phyloP scores from a whole-genome alignment of 2,113 vertebrate genomes.

The Nasalis larvatus region DNA sequence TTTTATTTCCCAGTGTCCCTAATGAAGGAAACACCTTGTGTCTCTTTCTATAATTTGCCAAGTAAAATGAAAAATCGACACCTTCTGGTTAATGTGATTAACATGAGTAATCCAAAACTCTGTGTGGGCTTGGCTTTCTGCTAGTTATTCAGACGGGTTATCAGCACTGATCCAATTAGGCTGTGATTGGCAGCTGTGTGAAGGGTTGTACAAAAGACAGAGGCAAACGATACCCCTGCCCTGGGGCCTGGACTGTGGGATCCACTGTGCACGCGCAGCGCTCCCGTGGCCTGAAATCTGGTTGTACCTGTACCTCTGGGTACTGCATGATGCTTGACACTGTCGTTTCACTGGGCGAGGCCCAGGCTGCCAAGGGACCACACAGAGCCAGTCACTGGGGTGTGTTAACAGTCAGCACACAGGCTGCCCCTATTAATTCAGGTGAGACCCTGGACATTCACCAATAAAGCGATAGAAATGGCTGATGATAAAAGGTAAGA shows the following conservation, averaged over 20 bases:
- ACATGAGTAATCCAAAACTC: too few species aligned
- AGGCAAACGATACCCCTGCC: rapidly evolving
- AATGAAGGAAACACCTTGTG: neutral
- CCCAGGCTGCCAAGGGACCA: rapidly evolving
- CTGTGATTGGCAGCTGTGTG: neutral
- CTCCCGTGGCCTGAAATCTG: too few species aligned
- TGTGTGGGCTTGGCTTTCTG: neutral
- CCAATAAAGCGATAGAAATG: neutral
- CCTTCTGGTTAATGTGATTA: neutral
- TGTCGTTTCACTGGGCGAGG: rapidly evolving
- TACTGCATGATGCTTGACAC: neutral
- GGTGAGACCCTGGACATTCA: rapidly evolving
- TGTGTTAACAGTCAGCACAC: neutral
- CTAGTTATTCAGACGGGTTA: too few species aligned
- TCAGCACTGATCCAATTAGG: rapidly evolving
- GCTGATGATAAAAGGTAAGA: neutral
- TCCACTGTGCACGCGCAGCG: rapidly evolving
- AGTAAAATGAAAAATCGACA: neutral
- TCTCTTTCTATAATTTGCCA: neutral
- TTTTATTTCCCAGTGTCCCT: neutral
- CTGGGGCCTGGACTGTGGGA: neutral
- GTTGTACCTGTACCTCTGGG: neutral
- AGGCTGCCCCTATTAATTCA: neutral
- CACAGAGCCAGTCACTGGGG: neutral
- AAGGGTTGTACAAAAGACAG: neutral